phyloP scores from a whole-genome alignment of 2,113 vertebrate genomes.

The Periophthalmus modestus region DNA sequence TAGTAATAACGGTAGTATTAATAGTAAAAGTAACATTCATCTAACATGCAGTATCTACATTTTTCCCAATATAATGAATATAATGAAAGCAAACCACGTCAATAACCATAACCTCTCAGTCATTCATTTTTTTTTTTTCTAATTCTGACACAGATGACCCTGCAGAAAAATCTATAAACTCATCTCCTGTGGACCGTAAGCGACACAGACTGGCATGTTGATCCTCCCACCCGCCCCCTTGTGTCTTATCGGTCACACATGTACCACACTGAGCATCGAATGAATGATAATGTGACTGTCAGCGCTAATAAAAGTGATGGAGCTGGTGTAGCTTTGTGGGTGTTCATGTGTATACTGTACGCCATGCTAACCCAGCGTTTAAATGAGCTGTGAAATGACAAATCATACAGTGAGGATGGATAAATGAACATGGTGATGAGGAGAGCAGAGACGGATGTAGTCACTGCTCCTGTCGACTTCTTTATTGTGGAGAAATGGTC shows the following conservation, averaged over 20 bases:
- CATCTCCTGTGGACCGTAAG: conserved; percentile 45
- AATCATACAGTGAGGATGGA: conserved; percentile 12
- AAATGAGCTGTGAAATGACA: conserved; percentile 31
- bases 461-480: conserved; percentile 12
- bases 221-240: background rate
- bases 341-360: background rate
- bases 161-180: conserved; percentile 46
- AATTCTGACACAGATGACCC: conserved; percentile 29
- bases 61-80: too few relatives aligned
- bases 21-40: too few relatives aligned
- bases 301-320: conserved; percentile 7
- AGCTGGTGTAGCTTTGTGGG: conserved; percentile 2
- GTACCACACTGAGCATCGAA: background rate
- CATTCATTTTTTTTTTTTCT: background rate
- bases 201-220: conserved; percentile 34
- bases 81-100: too few relatives aligned
- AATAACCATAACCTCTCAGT: background rate
- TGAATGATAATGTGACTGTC: conserved; percentile 8
- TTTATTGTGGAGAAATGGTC: background rate
- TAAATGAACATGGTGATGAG: conserved; percentile 6
- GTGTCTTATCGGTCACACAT: background rate
- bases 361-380: background rate
- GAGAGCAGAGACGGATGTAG: background rate
- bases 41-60: too few relatives aligned
- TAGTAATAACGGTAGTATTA: too few relatives aligned